Base-by-base conservation (phyloP, 2,113 vertebrate genomes). In the Leucopsar rothschildi region DNA sequence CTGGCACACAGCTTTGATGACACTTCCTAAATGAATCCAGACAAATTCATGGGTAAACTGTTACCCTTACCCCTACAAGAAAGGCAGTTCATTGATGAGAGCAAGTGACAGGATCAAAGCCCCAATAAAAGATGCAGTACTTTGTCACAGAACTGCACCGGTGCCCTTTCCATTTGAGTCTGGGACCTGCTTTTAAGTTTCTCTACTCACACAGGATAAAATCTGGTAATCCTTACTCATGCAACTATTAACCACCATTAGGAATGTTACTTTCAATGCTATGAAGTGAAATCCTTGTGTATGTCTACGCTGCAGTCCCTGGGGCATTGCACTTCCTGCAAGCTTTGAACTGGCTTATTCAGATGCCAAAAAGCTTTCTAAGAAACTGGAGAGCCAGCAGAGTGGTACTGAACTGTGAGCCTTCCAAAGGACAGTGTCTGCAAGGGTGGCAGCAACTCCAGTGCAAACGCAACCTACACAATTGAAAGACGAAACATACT, bases 1-100 rank as follows among this genome's bases (percentile, higher is more conserved):
- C 86, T 91, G 60, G 86, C 86, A 86, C 49, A 86, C 86, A 89
- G 80, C 73, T 95, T 88, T 56, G 60, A 90, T 81, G 64, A 68
- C 44, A 27, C 47, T 84, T 93, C 39, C 49, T 92, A 88, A 93
- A 78, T 37, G 44, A 91, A 92, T 92, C 83, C 69, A 86, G 91
- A 86, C 22, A 81, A 86, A 94, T 37, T n/a, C 7, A 28, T 6
- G 49, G 45, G 29, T 84, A 37, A 83, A 84, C 29, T 52, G n/a
- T 75, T 68, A 65, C 50, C 45, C 44, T 66, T 70, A 77, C 37
- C 37, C 29, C 53, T 72, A 5, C 0, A 3, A 86, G 50, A 88
- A 61, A 66, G 24, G 35, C 50, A 68, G 33, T 20, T 75, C 39
- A 73, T 31, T 56, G 72, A 52, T 7, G 33, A 92, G 35, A 93